These are phyloP conservation scores for Drosophila tsacasi DNA, from an alignment of 1,140 invertebrate species.

Conservation along the genomic window DNA sequence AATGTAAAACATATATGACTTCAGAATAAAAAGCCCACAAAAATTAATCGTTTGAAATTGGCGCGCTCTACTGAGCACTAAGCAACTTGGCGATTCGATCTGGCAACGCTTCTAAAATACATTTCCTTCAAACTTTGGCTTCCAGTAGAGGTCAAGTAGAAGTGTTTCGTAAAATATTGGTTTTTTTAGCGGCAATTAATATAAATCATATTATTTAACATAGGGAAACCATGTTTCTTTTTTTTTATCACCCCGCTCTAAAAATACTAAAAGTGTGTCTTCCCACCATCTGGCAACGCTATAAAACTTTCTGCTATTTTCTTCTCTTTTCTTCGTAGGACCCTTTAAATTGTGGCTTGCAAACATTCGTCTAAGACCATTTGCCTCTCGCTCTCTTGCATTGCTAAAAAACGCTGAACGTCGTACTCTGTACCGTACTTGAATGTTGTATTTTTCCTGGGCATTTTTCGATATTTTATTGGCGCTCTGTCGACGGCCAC, in stretches of 20 bases:
- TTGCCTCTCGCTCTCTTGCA: neutral
- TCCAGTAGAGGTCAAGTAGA: neutral
- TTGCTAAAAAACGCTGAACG: neutral
- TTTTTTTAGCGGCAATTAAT: no score
- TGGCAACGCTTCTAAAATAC: neutral
- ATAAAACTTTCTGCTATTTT: no score
- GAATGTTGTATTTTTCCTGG: neutral
- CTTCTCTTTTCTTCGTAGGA: no score
- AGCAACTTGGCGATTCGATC: neutral
- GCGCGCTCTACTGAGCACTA: neutral
- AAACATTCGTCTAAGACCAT: no score
- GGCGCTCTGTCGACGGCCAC: slow-evolving; percentile 12
- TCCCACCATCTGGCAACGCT: no score
- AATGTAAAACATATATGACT: slow-evolving; percentile 82
- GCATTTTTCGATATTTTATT: slow-evolving; percentile 5
- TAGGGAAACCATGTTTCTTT: no score
- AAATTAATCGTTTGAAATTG: slow-evolving; percentile 25
- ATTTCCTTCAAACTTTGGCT: neutral
- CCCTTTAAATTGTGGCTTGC: neutral
- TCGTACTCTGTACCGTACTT: neutral
- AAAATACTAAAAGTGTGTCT: no score
- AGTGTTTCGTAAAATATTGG: no score
- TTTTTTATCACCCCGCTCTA: no score
- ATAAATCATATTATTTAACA: no score
- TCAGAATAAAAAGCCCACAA: slow-evolving; percentile 67